Evolutionary conservation across 2,113 vertebrate genomes (phyloP).

Genomic region (Colinus virginianus): DNA sequence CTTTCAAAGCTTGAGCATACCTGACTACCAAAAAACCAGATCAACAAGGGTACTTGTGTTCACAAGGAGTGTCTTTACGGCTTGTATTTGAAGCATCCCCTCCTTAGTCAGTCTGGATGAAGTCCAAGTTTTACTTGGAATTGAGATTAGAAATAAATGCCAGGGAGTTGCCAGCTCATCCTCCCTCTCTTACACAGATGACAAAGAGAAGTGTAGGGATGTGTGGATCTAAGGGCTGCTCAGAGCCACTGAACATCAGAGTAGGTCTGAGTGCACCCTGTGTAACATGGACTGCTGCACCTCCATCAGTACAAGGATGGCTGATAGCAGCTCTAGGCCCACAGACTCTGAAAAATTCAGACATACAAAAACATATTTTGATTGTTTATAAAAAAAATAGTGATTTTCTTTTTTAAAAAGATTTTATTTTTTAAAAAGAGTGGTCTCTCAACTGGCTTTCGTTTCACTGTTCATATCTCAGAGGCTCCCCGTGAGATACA

Average conservation of each 20-base stretch:
- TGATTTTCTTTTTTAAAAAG: rapidly evolving
- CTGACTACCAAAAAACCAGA: not conserved
- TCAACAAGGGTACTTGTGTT: not conserved
- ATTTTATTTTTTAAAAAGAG: too few species aligned
- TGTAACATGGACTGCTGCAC: rapidly evolving
- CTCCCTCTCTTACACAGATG: not conserved
- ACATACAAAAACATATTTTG: not conserved
- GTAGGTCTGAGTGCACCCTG: not conserved
- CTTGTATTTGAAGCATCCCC: not conserved
- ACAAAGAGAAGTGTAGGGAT: not conserved
- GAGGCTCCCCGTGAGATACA: not conserved
- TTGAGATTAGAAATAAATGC: not conserved
- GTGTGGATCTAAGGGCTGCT: not conserved
- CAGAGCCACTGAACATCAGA: rapidly evolving
- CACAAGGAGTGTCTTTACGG: not conserved
- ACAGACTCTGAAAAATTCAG: not conserved
- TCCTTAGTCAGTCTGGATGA: not conserved
- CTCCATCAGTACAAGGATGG: not conserved
- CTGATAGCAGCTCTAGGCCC: not conserved
- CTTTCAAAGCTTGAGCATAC: not conserved
- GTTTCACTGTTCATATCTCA: not conserved
- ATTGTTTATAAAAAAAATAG: not conserved
- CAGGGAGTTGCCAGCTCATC: not conserved
- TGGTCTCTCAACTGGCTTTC: not conserved
- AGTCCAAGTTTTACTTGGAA: not conserved